A percentile compares a stretch with the other conserved stretches of the same genome.
These are phyloP conservation scores for Stomatorhinus walkeri DNA, from an alignment of 2,797 vertebrate genomes.

Conservation along the genomic window DNA sequence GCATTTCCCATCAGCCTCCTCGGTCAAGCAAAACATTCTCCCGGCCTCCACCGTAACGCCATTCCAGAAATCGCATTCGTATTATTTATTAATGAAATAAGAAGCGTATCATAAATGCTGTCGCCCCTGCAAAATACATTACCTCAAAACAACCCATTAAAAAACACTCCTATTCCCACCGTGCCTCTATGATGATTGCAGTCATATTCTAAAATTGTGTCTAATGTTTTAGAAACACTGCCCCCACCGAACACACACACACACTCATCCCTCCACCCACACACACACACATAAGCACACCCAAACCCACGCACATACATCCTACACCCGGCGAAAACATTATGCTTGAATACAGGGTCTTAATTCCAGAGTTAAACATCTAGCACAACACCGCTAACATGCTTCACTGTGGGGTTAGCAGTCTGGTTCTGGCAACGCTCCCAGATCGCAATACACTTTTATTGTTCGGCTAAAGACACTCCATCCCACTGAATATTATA, in stretches of 20 bases:
- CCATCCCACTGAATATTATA: background rate
- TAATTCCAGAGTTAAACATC: background rate
- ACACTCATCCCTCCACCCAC: background rate
- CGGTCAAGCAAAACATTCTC: background rate
- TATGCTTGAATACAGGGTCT: background rate
- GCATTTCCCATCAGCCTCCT: background rate
- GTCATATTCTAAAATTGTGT: slow-evolving; percentile 11
- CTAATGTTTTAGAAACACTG: slow-evolving; percentile 18
- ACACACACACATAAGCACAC: background rate
- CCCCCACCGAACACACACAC: background rate
- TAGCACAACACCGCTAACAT: background rate
- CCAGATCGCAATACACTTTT: background rate
- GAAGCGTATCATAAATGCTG: slow-evolving; percentile 11
- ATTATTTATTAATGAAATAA: slow-evolving; percentile 23
- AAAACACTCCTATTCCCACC: slow-evolving; percentile 18
- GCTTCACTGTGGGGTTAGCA: background rate
- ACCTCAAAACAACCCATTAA: slow-evolving; percentile 18
- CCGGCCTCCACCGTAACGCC: background rate
- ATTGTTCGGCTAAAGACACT: background rate
- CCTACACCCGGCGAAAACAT: background rate
- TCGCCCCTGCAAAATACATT: slow-evolving; percentile 18
- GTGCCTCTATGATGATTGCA: background rate
- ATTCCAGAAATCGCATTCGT: background rate
- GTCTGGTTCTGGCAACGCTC: background rate
- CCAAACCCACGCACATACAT: background rate